These are phyloP conservation scores for Vultur gryphus DNA, from an alignment of 2,797 vertebrate species.

Conservation along the genomic window DNA sequence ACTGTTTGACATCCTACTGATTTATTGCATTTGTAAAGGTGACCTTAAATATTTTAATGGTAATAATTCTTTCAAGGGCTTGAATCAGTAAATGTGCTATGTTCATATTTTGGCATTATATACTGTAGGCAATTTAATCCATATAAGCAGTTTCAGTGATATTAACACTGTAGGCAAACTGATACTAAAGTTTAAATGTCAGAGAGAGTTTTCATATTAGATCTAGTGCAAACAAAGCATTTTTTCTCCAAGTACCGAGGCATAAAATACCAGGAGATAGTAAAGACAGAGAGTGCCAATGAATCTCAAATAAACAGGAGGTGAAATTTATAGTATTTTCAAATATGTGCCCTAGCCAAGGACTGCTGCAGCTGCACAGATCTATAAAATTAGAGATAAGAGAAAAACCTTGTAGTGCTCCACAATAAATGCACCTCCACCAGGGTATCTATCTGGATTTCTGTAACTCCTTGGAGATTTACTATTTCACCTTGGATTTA, in stretches of 20 bases:
- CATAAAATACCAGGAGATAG: conserved; percentile 68
- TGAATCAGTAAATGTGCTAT: conserved; percentile 63
- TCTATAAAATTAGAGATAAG: conserved; percentile 56
- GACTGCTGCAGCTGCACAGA: conserved; percentile 30
- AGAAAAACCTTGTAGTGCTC: neutral
- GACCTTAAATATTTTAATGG: conserved; percentile 73
- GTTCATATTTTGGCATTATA: conserved; percentile 70
- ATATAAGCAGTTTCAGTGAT: conserved; percentile 62
- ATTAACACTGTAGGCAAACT: conserved; percentile 71
- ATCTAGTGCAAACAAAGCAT: conserved; percentile 69
- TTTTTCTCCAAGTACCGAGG: conserved; percentile 59
- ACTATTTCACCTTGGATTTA: conserved; percentile 19
- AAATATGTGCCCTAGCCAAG: conserved; percentile 54
- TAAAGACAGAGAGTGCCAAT: conserved; percentile 60
- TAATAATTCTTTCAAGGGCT: conserved; percentile 71
- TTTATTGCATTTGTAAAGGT: conserved; percentile 69
- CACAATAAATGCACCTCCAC: neutral
- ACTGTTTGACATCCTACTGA: conserved; percentile 59
- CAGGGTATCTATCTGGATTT: neutral
- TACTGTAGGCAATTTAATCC: conserved; percentile 68
- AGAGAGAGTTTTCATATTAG: conserved; percentile 65
- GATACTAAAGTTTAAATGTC: conserved; percentile 74
- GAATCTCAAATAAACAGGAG: conserved; percentile 64
- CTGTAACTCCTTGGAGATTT: conserved; percentile 36
- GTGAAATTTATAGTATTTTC: conserved; percentile 64